A percentile compares a stretch with the other conserved stretches of the same genome.
phyloP scores from a whole-genome alignment of 1,140 invertebrate species.

The Pseudomyrmex flavicornis region DNA sequence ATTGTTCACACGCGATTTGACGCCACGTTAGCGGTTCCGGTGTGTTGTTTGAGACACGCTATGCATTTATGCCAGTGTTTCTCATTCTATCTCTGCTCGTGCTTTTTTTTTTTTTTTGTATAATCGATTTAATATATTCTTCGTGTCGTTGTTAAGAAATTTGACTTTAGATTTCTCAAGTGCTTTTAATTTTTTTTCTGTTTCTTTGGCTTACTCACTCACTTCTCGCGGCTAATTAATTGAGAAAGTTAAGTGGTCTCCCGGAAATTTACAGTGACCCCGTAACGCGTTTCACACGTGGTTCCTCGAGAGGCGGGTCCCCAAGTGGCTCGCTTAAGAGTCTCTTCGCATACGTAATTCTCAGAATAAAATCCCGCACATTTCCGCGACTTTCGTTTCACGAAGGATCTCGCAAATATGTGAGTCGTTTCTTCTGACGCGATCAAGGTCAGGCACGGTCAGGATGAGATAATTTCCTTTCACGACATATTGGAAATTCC shows the following conservation, averaged over 20 bases:
- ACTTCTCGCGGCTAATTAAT: slow-evolving; percentile 14
- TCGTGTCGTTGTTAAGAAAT: neutral
- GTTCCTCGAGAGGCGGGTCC: neutral
- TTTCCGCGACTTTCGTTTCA: neutral
- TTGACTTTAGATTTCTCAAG: neutral
- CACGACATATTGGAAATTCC: slow-evolving; percentile 5
- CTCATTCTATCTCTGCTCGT: neutral
- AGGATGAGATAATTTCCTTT: slow-evolving; percentile 9
- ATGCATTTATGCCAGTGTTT: neutral
- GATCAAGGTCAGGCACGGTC: slow-evolving; percentile 49
- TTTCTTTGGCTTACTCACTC: neutral
- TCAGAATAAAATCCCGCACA: neutral
- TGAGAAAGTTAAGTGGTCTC: slow-evolving; percentile 2
- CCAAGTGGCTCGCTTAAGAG: neutral
- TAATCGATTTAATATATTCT: neutral
- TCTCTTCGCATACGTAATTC: slow-evolving; percentile 18
- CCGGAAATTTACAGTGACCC: neutral
- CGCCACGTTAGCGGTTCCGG: neutral
- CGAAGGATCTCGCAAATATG: slow-evolving; percentile 25
- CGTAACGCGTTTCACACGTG: slow-evolving; percentile 8
- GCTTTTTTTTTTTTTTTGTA: slow-evolving; percentile 24
- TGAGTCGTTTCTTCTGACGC: slow-evolving; percentile 28
- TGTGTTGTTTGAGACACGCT: slow-evolving; percentile 16
- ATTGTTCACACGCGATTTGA: slow-evolving; percentile 6
- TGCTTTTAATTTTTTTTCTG: neutral